Evolutionary conservation across 2,888 invertebrate species (phyloP), one percentile per base, ranked within the genome.

Genomic region (Pseudococcus longispinus): DNA sequence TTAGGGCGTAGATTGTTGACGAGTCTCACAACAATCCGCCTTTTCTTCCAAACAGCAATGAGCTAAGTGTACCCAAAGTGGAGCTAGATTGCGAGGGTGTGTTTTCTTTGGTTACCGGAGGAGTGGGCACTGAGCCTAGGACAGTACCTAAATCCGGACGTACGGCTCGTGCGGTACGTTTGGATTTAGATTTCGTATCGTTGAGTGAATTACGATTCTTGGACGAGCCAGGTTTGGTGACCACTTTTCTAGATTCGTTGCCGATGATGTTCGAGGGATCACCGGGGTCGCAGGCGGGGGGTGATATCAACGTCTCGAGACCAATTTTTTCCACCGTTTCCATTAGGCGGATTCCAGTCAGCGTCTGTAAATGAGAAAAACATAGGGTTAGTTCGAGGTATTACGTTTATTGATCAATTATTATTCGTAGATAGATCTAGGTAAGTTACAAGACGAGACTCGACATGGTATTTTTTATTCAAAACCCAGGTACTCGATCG

Each of bases 21-120:
- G 51, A 51, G n/a, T 51, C n/a, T 91, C 94, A 94, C 89, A 96
- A 93, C 89, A 96, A 92, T 85, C 96, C 96, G 84, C 96, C 96
- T 90, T 96, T 96, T 88, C 96, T 93, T 55, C 96, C 96, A 91
- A 96, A 96, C 84, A 96, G 92, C 89, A 96, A 91, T 2, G 88
- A 95, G 94, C 91, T 95, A 95, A 96, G 93, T 77, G 95, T 95
- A 87, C 96, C 96, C 51, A 96, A 92, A 0, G 90, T 88, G 1
- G 87, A 87, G n/a, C 65, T 70, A 8, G 60, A 37, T 74, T 42
- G 74, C 83, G 55, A 83, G n/a, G 87, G 60, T 83, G 83, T 74
- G n/a, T 51, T 77, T 32, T 87, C 87, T 80, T 87, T 87, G 80
- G 80, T 80, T 88, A 86, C 23, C 70, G 88, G 0, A 88, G 87